These are phyloP conservation scores for Adelges cooleyi DNA, from an alignment of 1,140 invertebrate genomes.

Conservation along the genomic window DNA sequence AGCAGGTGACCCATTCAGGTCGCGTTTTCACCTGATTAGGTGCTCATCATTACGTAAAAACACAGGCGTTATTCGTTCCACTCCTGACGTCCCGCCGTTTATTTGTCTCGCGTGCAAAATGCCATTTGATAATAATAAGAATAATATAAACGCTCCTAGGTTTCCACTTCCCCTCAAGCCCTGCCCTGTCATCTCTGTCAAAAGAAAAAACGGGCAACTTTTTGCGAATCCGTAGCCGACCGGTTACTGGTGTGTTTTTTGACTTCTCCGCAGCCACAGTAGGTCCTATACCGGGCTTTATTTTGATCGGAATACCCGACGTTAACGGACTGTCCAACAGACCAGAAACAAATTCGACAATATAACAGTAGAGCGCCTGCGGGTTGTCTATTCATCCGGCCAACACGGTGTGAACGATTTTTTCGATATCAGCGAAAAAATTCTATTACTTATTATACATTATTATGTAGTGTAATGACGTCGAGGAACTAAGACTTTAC, in stretches of 20 bases:
- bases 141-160: too few species aligned
- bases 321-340: slow-evolving; percentile 24
- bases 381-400: slow-evolving; percentile 19
- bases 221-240: too few species aligned
- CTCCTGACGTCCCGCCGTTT: slow-evolving; percentile 20
- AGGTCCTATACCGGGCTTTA: slow-evolving; percentile 6
- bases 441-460: too few species aligned
- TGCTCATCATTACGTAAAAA: slow-evolving; percentile 29
- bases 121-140: too few species aligned
- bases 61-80: background rate
- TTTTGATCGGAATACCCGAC: slow-evolving; percentile 11
- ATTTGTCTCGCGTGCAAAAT: background rate
- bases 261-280: slow-evolving; percentile 15
- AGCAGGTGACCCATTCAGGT: slow-evolving; percentile 27
- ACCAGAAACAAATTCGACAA: slow-evolving; percentile 24
- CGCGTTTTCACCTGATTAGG: slow-evolving; percentile 28
- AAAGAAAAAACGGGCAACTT: too few species aligned
- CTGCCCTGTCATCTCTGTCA: too few species aligned
- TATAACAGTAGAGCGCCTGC: slow-evolving; percentile 22
- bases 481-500: too few species aligned
- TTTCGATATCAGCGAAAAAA: slow-evolving; percentile 9
- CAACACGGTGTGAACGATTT: slow-evolving; percentile 18
- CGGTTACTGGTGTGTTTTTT: background rate
- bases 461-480: too few species aligned
- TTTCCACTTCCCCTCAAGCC: too few species aligned